Base-by-base conservation (phyloP, 1,140 invertebrate genomes). In the Eueides isabella region DNA sequence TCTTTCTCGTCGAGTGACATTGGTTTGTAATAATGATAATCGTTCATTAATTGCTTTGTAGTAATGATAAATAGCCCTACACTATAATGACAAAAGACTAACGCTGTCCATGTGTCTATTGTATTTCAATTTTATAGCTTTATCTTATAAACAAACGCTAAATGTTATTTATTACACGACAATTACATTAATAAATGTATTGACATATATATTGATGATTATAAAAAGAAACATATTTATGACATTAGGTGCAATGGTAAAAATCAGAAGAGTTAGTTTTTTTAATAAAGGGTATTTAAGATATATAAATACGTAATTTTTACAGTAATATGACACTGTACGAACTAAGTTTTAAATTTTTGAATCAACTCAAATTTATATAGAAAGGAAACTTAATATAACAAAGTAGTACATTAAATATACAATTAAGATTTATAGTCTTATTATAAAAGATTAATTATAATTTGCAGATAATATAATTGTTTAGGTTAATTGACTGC, bases 1-100 rank as follows among this genome's bases (percentile, higher is more conserved):
- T 23, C 35, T 35, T 23, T n/a, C 12, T 48, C 67, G 67, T 30
- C 6, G 16, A 55, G 28, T 79, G 44, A 67, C 63, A 44, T 70
- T 61, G 78, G 80, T 83, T 78, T 64, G 72, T 71, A 72, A 71
- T 78, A 63, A 80, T 81, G 78, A 72, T 29, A 31, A 71, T 64
- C 64, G 74, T 26, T 48, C 41, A 77, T 74, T 78, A 66, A 79
- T 61, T 75, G 66, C 35, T 61, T 55, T 73, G 71, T 70, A 69
- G 67, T 72, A 19, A 62, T 62, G 71, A 79, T 73, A 80, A 88
- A 86, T 88, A 81, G 82, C 78, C 85, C 86, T 89, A 90, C 76
- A 76, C 6, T 55, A 55, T 4, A 12, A 69, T 61, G 30, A 33
- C 67, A 41, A 69, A 61, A 44, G 19, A 19, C 41, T 69, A 33